A percentile compares a stretch with the other conserved stretches of the same genome.
Conservation (phyloP, 2,113 vertebrate species). For the Gorsachius goisagi region DNA sequence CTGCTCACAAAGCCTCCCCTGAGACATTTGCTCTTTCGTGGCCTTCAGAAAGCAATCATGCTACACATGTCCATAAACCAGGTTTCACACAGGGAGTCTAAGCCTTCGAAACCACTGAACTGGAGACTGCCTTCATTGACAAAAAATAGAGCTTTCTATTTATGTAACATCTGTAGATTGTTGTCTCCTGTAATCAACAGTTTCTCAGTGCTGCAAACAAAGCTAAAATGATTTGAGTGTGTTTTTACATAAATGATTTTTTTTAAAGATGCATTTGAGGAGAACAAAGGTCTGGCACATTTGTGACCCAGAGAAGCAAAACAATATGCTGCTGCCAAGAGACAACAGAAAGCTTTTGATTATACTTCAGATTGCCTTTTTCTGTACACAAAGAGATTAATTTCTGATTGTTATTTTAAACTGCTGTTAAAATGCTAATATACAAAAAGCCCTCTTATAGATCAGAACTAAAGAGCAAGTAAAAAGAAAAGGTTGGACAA, state of each 20-base stretch:
- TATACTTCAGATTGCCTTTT: neutral
- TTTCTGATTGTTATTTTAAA: slow-evolving; percentile 13
- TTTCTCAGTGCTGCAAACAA: neutral
- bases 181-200: neutral
- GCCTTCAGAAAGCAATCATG: neutral
- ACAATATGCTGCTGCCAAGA: neutral
- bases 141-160: neutral
- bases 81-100: neutral
- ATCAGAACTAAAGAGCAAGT: neutral
- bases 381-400: neutral
- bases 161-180: too few relatives aligned
- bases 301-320: slow-evolving; percentile 17
- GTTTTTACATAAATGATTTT: neutral
- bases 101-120: neutral
- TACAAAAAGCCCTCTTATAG: neutral
- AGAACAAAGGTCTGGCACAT: slow-evolving; percentile 10
- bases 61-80: rapidly evolving
- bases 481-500: neutral
- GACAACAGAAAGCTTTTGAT: slow-evolving; percentile 18
- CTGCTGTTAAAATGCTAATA: neutral
- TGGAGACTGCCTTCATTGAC: neutral
- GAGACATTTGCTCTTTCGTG: neutral
- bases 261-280: neutral
- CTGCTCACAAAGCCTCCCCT: neutral
- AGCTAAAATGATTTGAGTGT: neutral